A percentile compares a stretch with the other conserved stretches of the same genome.
Conservation (phyloP, 2,797 vertebrate species). For the Etheostoma nigrum region DNA sequence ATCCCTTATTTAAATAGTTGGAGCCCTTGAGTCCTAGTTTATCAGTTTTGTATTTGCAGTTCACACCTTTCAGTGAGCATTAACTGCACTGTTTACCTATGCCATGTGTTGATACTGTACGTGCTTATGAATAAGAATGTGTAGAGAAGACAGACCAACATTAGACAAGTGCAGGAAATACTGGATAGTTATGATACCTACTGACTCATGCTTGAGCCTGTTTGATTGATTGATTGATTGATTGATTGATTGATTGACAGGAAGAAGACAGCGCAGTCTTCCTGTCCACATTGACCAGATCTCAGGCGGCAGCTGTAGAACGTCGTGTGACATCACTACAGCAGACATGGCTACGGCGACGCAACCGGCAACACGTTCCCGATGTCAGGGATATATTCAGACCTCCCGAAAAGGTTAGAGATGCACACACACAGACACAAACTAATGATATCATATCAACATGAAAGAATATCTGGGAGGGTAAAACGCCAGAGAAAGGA, state of each 20-base stretch:
- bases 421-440: neutral
- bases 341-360: constrained; percentile 90
- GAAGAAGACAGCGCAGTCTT: constrained; percentile 90
- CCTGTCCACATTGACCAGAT: constrained; percentile 92
- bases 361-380: constrained; percentile 91
- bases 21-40: constrained; percentile 15
- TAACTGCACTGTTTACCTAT: neutral
- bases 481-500: neutral
- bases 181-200: neutral
- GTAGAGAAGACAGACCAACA: neutral
- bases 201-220: neutral
- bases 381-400: constrained; percentile 97
- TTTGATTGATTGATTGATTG: neutral
- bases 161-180: neutral
- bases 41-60: constrained; percentile 15
- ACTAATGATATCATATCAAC: neutral
- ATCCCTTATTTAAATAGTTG: neutral
- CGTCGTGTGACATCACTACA: constrained; percentile 90
- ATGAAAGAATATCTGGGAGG: neutral
- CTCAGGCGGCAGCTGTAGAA: constrained; percentile 93
- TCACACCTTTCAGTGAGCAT: neutral
- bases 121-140: neutral
- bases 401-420: constrained; percentile 78
- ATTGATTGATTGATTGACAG: constrained; percentile 56
- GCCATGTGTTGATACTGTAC: neutral